These are phyloP conservation scores for Hestina assimilis DNA, from an alignment of 1,140 invertebrate species.

Conservation along the genomic window DNA sequence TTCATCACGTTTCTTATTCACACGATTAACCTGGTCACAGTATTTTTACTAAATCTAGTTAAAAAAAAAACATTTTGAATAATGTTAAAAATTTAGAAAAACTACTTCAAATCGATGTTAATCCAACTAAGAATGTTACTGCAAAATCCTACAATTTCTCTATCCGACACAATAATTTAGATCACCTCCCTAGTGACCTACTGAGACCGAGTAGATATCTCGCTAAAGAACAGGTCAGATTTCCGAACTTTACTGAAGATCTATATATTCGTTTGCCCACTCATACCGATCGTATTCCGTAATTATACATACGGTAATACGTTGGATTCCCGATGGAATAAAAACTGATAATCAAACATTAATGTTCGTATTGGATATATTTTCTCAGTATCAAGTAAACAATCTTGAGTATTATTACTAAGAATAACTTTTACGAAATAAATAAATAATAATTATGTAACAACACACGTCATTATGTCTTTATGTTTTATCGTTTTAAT, in stretches of 20 bases:
- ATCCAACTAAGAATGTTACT: constrained; percentile 10
- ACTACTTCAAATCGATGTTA: not conserved
- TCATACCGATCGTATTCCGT: constrained; percentile 37
- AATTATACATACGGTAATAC: constrained; percentile 39
- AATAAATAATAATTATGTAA: too few species aligned
- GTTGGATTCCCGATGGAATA: constrained; percentile 21
- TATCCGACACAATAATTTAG: constrained; percentile 27
- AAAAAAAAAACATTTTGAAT: not conserved
- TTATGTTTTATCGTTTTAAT: too few species aligned
- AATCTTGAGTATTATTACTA: too few species aligned
- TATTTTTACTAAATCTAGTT: too few species aligned
- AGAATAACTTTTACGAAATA: too few species aligned
- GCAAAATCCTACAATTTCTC: constrained; percentile 17
- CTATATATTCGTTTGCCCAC: constrained; percentile 38
- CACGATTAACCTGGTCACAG: not conserved
- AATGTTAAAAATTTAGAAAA: not conserved
- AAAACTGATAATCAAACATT: not conserved
- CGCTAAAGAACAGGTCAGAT: constrained; percentile 45
- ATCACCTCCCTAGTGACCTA: constrained; percentile 16
- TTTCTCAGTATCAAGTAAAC: not conserved
- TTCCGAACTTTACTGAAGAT: constrained; percentile 25
- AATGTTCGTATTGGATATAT: not conserved
- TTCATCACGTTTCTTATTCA: too few species aligned
- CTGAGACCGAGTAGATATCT: constrained; percentile 33
- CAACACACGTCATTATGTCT: too few species aligned